phyloP scores from a whole-genome alignment of 2,797 vertebrate genomes.

The Hyperoplus lanceolatus region DNA sequence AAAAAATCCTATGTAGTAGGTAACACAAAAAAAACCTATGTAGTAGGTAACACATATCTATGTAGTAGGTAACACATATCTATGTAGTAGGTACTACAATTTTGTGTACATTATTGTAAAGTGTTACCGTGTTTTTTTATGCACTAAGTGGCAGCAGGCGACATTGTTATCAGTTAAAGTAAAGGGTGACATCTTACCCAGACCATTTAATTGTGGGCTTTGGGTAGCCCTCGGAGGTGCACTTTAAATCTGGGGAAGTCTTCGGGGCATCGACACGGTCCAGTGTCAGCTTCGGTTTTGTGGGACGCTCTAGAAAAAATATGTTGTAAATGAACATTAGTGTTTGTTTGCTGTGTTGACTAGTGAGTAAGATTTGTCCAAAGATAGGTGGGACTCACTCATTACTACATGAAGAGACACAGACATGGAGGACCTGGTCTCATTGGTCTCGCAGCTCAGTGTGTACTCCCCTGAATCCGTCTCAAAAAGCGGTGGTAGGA shows the following conservation, averaged over 20 bases:
- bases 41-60: too few relatives aligned
- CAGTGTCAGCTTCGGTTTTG: constrained; percentile 71
- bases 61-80: too few relatives aligned
- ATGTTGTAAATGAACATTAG: background rate
- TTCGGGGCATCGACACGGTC: rapidly evolving
- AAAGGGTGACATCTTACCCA: constrained; percentile 57
- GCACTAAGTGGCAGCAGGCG: background rate
- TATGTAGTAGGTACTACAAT: too few relatives aligned
- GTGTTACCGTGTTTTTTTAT: too few relatives aligned
- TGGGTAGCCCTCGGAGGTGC: constrained; percentile 86
- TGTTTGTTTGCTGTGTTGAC: background rate
- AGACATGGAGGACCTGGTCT: constrained; percentile 70
- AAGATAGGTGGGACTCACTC: constrained; percentile 53
- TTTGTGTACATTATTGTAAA: too few relatives aligned
- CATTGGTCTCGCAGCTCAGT: constrained; percentile 79
- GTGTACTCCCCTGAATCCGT: constrained; percentile 84
- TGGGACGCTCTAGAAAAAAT: constrained; percentile 67
- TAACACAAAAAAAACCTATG: too few relatives aligned
- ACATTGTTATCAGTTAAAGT: background rate
- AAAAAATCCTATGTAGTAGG: too few relatives aligned
- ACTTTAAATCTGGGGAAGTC: constrained; percentile 41
- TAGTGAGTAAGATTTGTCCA: background rate
- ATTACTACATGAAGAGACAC: constrained; percentile 83
- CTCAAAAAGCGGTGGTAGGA: constrained; percentile 79
- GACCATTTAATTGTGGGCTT: constrained; percentile 81